Evolutionary conservation across 1,140 invertebrate species (phyloP).

Genomic region (Cherax destructor): DNA sequence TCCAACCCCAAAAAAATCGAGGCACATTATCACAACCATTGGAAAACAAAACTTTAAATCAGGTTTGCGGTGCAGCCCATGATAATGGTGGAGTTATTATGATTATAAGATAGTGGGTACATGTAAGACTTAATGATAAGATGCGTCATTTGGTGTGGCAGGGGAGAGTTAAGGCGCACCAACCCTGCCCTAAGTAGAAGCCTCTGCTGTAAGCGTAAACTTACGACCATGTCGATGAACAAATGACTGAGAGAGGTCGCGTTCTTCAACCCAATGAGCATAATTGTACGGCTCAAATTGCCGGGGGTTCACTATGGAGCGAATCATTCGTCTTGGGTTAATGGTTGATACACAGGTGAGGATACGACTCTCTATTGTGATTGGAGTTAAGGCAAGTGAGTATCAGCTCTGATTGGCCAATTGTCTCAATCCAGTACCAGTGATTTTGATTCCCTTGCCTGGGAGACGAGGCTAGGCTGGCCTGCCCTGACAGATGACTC

Average conservation of each 20-base stretch:
- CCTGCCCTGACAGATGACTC: conserved; percentile 7
- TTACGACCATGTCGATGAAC: conserved; percentile 30
- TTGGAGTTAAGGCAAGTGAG: conserved; percentile 47
- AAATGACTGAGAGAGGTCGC: conserved; percentile 46
- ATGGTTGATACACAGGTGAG: conserved; percentile 35
- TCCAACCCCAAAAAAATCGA: not conserved
- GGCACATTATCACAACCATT: conserved; percentile 52
- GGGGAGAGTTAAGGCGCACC: conserved; percentile 26
- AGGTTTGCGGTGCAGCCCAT: conserved; percentile 32
- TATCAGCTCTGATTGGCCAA: conserved; percentile 54
- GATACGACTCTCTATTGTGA: conserved; percentile 46
- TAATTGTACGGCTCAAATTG: conserved; percentile 29
- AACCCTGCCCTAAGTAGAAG: conserved; percentile 34
- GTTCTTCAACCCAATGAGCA: conserved; percentile 56
- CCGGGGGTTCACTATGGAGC: conserved; percentile 31
- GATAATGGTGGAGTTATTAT: conserved; percentile 49
- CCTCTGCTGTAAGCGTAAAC: conserved; percentile 35
- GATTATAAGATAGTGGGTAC: conserved; percentile 44
- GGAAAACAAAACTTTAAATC: conserved; percentile 57
- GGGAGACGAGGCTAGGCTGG: not conserved
- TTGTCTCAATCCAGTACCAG: conserved; percentile 56
- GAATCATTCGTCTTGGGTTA: conserved; percentile 14
- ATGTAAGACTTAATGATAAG: conserved; percentile 44
- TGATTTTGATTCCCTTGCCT: conserved; percentile 13
- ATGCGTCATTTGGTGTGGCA: conserved; percentile 45